Base-by-base conservation (phyloP, 2,888 invertebrate species). In the Lasioglossum lativentre region DNA sequence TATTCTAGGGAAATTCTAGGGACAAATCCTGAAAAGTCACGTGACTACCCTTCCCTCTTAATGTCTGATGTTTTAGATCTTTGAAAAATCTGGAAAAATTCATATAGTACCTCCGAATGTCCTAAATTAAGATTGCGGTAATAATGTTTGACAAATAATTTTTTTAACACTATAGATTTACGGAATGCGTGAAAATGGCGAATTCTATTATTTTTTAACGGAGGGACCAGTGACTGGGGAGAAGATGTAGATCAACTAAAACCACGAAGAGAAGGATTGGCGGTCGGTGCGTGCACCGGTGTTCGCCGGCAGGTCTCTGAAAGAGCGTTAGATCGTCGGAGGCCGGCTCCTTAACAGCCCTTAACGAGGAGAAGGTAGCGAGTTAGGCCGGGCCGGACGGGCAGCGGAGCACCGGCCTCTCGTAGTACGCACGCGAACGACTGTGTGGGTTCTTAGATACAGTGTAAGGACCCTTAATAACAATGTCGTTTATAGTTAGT, bases 401-500 rank as follows among this genome's bases (percentile, higher is more conserved):
- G 75, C 19, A 34, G 66, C 59, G 4, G 59, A 4, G 59, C 59
- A 27, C 23, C 16, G 66, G 34, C 34, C 30, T 30, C 19, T 30
- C 19, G 66, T 70, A 47, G 68, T 56, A 59, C 78, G 78, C 82
- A 82, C 74, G 72, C 78, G 72, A 74, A 27, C 73, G 42, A 30
- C 47, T 70, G 88, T 83, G 85, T 84, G 73, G 75, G 68, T 88
- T 66, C 88, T 88, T 85, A 82, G 88, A 85, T 86, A 89, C 90
- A 90, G 78, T 81, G 90, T 89, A 81, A 90, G 87, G 87, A 87
- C 86, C 86, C 90, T 91, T 92, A 93, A 93, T 92, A 94, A 94
- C 93, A 93, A 93, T 93, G 94, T 94, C 93, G 92, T 92, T 92
- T 90, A 92, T 91, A 88, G 92, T 92, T 92, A 86, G 90, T 89